phyloP scores from a whole-genome alignment of 2,888 invertebrate species.

The Drosophila limbata region DNA sequence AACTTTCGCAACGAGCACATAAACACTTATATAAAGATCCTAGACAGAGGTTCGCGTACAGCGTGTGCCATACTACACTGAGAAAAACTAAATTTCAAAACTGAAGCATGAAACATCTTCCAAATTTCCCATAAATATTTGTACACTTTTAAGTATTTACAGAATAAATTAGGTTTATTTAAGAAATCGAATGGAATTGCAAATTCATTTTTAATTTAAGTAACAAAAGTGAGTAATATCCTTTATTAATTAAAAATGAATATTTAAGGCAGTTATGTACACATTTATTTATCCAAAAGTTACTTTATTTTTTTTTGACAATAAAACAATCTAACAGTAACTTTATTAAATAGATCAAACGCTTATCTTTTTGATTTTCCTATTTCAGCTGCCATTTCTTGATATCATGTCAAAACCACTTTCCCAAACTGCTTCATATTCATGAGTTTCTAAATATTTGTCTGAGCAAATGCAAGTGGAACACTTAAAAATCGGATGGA shows the following conservation, averaged over 20 bases:
- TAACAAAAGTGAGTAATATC: too few species aligned
- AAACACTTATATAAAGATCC: slow-evolving; percentile 36
- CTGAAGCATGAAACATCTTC: neutral
- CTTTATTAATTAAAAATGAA: too few species aligned
- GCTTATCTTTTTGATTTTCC: neutral
- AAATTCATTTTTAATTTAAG: too few species aligned
- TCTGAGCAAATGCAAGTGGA: neutral
- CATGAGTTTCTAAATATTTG: neutral
- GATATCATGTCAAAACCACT: neutral
- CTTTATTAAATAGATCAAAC: neutral
- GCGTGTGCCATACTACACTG: slow-evolving; percentile 54
- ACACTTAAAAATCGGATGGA: neutral
- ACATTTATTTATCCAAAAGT: too few species aligned
- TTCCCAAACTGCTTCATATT: neutral
- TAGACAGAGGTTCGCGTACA: slow-evolving; percentile 41
- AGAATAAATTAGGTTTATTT: too few species aligned
- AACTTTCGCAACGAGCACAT: slow-evolving; percentile 55
- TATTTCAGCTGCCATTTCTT: neutral
- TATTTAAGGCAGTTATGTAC: too few species aligned
- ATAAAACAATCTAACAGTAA: neutral
- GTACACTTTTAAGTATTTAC: too few species aligned
- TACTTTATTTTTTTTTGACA: too few species aligned
- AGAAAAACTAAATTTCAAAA: too few species aligned
- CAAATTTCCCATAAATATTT: too few species aligned
- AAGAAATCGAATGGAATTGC: too few species aligned